Evolutionary conservation across 2,113 vertebrate genomes (phyloP), one percentile per base, ranked within the genome.

Genomic region (Phrynocephalus versicolor): DNA sequence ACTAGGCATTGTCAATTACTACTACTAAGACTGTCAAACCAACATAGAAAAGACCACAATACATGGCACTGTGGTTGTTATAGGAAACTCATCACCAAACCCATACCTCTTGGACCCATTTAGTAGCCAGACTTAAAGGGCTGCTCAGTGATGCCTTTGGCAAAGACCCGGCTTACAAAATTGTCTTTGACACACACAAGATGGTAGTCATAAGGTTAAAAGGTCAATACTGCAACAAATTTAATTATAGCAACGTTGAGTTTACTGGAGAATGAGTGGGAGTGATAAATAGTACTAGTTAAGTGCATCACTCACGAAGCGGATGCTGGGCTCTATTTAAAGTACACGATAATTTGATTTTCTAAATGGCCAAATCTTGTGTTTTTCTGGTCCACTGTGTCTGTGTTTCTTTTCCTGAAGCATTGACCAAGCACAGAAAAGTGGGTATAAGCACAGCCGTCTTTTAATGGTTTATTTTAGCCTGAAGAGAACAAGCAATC

Each of bases 371-470:
- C 0, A 30, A 65, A 6, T 35, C 0, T 23, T 2, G 33, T n/a
- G 18, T 70, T 23, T 1, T 37, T 1, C 3, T 73, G 13, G 60
- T 41, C 1, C 0, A 0, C 0, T 65, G 76, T 37, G 2, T 27
- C 30, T 55, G 0, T 1, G 0, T 27, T 45, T 55, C 65, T 9
- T 57, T 30, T 81, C 25, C 77, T 39, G 84, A 73, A 35, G 13
- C 64, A 1, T 0, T 84, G 2, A 71, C 19, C 9, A 18, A 0
- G 67, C 33, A 62, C 51, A 45, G 35, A 57, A 2, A 19, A 7
- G 9, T 1, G 15, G 74, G 86, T 69, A 65, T 55, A 15, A 82
- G 25, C 33, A 16, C 3, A 75, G 39, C 1, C 45, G 45, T 3
- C 0, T 57, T 73, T 89, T 83, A 65, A n/a, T 75, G 7, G 73